Evolutionary conservation across 2,888 invertebrate species (phyloP), one percentile per base, ranked within the genome.

Genomic region (Andrena chrysosceles): DNA sequence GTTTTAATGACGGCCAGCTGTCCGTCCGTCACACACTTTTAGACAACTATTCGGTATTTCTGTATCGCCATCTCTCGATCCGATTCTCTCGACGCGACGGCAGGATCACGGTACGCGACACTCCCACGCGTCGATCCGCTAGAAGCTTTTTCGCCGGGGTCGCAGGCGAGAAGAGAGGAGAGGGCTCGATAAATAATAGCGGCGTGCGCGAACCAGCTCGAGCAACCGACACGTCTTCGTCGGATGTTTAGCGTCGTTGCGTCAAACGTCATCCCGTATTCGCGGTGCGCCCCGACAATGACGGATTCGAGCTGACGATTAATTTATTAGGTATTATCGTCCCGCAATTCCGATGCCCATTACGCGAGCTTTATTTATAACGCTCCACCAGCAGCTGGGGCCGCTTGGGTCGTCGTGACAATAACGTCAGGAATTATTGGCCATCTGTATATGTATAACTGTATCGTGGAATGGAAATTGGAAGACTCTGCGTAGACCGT

Each of bases 1-100:
- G 92, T 93, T 93, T 93, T 93, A 93, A 93, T 94, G 94, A 94
- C 94, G 93, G 93, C 93, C 93, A 93, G 94, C 94, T 93, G 94
- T 93, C 94, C 90, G 91, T 93, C 93, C 91, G 91, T 92, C 93
- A 91, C 90, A 91, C 91, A 92, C 88, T 92, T 93, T 92, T 92
- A 91, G 92, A 92, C 90, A 90, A 91, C 89, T 90, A 91, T 91
- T 89, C 89, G 90, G 90, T 90, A 90, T 90, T 90, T 91, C 90
- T 89, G 91, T 90, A 92, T 92, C 91, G 87, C 89, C 89, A 90
- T 90, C 86, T 86, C 84, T 84, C 85, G 86, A 88, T 87, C 83
- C 83, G 86, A 88, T 87, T 80, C 76, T 68, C 76, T 26, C 16
- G 13, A 26, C 33, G 63, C 64, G 66, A 54, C 75, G 75, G 62